Base-by-base conservation (phyloP, 1,140 invertebrate genomes). In the Pollicipes pollicipes region DNA sequence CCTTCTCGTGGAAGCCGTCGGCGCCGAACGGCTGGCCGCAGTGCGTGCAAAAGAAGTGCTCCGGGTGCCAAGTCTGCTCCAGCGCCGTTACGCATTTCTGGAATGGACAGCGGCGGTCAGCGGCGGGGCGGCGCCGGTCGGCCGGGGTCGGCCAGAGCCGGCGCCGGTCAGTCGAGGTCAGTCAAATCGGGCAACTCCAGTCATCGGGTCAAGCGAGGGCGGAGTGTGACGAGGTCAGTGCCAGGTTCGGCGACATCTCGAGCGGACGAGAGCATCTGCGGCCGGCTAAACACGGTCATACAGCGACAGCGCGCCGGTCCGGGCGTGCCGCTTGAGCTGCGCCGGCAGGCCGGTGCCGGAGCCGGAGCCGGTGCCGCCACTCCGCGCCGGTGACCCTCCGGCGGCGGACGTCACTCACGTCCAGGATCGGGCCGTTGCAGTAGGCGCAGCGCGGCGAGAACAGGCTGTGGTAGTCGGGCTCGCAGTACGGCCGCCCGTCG, bases 61-160 rank as follows among this genome's bases (percentile, higher is more conserved):
- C 95, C 72, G 95, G 95, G 80, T 99, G 97, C 95, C 95, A 99
- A 66, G 95, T 98, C 79, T 94, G 95, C 77, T 97, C 95, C 78
- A 99, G 81, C 2, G 97, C 97, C 0, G 95, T 98, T 45, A 99
- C 93, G 82, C 96, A 98, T 94, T 98, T 98, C 95, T 97, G 82
- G 63, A 84, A 84, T 77, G 72, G n/a, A n/a, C n/a, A n/a, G n/a
- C n/a, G n/a, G n/a, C n/a, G 73, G 64, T 58, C 72, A 75, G 75
- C 73, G 72, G 77, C 58, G 72, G 64, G 29, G 58, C 30, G 64
- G 21, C n/a, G n/a, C n/a, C n/a, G n/a, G n/a, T n/a, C n/a, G n/a
- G n/a, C n/a, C n/a, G n/a, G n/a, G n/a, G n/a, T n/a, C n/a, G n/a
- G n/a, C n/a, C n/a, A n/a, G n/a, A n/a, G n/a, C n/a, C n/a, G n/a